A percentile compares a stretch with the other conserved stretches of the same genome.
Evolutionary conservation across 2,888 invertebrate species (phyloP).

Genomic region (Tinea pellionella): DNA sequence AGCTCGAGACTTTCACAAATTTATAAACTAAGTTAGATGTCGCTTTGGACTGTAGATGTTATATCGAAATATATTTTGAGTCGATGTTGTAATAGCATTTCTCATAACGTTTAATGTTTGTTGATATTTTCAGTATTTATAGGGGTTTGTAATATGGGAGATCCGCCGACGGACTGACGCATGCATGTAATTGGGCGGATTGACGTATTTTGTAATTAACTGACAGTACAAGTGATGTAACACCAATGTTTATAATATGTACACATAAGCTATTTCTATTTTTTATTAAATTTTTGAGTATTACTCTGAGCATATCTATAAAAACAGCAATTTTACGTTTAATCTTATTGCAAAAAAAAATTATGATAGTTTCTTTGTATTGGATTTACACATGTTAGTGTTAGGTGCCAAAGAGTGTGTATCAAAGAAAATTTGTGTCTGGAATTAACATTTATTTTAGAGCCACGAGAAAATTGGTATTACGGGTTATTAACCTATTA

Average conservation of each 20-base stretch:
- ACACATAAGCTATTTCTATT: not conserved
- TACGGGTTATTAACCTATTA: conserved; percentile 65
- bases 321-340: conserved; percentile 7
- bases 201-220: not conserved
- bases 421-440: conserved; percentile 61
- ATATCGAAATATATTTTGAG: not conserved
- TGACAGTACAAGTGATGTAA: conserved; percentile 33
- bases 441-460: conserved; percentile 44
- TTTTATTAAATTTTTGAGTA: conserved; percentile 3
- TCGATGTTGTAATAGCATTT: not conserved
- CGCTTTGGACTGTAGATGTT: not conserved
- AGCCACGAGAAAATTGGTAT: conserved; percentile 46
- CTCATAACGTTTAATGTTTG: not conserved
- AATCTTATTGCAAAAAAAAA: not conserved
- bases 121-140: not conserved
- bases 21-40: conserved; percentile 46
- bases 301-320: conserved; percentile 10
- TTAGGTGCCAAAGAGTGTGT: conserved; percentile 68
- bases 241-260: conserved; percentile 20
- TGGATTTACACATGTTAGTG: conserved; percentile 18
- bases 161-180: not conserved
- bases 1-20: conserved; percentile 61
- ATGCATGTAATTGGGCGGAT: not conserved
- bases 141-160: conserved; percentile 27
- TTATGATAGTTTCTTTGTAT: conserved; percentile 1